These are phyloP conservation scores for Fistularia tabacaria DNA, from an alignment of 2,797 vertebrate species.

Conservation along the genomic window DNA sequence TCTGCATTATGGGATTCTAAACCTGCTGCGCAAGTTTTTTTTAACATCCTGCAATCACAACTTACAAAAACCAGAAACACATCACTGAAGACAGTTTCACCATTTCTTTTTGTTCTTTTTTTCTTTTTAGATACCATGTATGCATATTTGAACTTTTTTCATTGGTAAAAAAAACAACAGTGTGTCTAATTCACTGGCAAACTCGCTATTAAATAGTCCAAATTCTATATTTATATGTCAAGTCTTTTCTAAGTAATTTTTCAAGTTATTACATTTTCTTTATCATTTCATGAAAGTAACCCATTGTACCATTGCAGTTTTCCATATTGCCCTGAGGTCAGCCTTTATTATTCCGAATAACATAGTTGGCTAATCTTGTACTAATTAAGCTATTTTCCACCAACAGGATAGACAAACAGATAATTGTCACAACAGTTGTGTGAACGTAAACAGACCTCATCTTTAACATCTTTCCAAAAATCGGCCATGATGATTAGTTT, in stretches of 20 bases:
- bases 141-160: too few relatives aligned
- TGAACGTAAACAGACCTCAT: too few relatives aligned
- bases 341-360: constrained; percentile 26
- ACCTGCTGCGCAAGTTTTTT: not conserved
- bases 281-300: constrained; percentile 13
- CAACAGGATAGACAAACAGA: constrained; percentile 19
- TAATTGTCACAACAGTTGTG: constrained; percentile 4
- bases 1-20: too few relatives aligned
- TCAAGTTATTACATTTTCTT: too few relatives aligned
- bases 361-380: constrained; percentile 19
- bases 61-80: constrained; percentile 14
- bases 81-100: constrained; percentile 9
- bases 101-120: constrained; percentile 14
- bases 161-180: too few relatives aligned
- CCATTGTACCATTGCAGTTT: constrained; percentile 38
- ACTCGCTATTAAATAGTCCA: too few relatives aligned
- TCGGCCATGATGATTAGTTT: too few relatives aligned
- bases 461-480: too few relatives aligned
- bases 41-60: constrained; percentile 15
- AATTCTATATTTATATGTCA: too few relatives aligned
- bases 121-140: not conserved
- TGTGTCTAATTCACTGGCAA: too few relatives aligned
- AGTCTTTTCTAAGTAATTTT: too few relatives aligned
- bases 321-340: constrained; percentile 67
- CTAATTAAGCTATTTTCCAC: constrained; percentile 13